A percentile compares a stretch with the other conserved stretches of the same genome.
phyloP scores from a whole-genome alignment of 2,797 vertebrate species.

The Pteropus rufus region DNA sequence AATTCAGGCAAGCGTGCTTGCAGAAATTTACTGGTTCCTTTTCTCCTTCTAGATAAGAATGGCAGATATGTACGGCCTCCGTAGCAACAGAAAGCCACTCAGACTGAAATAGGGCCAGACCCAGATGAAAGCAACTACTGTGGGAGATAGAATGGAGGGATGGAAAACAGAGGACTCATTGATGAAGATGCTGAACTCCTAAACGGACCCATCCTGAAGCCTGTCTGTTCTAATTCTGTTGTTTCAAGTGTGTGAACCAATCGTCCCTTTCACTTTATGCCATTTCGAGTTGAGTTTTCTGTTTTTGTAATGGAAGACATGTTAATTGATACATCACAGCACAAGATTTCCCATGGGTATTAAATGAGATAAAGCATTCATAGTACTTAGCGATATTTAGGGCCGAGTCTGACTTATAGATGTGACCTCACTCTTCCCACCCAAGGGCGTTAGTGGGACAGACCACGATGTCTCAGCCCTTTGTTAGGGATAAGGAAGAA shows the following conservation, averaged over 20 bases:
- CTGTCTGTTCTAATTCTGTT: background rate
- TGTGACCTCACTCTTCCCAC: background rate
- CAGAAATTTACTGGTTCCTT: background rate
- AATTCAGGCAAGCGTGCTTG: background rate
- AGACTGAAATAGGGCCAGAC: background rate
- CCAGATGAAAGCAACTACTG: background rate
- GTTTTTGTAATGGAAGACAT: background rate
- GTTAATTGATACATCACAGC: background rate
- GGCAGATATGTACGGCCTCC: background rate
- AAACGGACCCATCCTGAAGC: background rate
- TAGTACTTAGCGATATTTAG: background rate
- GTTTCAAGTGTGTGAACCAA: background rate
- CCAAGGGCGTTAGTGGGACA: background rate
- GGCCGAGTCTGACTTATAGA: background rate
- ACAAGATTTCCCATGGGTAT: background rate
- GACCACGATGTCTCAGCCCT: background rate
- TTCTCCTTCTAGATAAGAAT: background rate
- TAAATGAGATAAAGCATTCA: background rate
- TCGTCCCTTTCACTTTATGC: background rate
- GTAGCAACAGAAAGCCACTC: background rate
- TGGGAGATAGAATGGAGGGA: background rate
- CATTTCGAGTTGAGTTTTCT: constrained; percentile 14
- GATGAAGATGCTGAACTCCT: background rate
- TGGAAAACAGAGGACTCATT: background rate
- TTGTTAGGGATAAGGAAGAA: background rate